Evolutionary conservation across 2,113 vertebrate genomes (phyloP), one percentile per base, ranked within the genome.

Genomic region (Chitala chitala): DNA sequence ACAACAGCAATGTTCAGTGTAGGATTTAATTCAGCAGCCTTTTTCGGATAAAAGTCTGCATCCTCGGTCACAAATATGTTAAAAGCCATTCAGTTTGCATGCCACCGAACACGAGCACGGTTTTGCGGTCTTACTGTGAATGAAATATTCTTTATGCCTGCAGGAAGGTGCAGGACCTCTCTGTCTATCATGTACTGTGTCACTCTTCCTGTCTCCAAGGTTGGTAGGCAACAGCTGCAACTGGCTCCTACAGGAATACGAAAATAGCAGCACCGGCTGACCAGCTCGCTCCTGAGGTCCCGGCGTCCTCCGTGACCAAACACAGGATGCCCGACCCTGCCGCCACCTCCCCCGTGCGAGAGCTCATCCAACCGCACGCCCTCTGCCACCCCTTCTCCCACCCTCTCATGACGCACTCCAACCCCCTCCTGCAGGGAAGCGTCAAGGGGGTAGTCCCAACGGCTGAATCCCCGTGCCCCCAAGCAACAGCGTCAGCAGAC

Each of bases 221-320:
- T 82, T 80, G 77, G 80, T 72, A 72, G 44, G 75, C 56, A 69
- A 74, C 69, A 58, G 38, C 64, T 69, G 81, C 86, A 86, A 85
- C 81, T 82, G 72, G 80, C 61, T 69, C 44, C 75, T 77, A 84
- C 86, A 86, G 82, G 82, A 82, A 83, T 79, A 59, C 77, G 64
- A 78, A 74, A 82, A 79, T 84, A 84, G 85, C 83, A 88, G 48
- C 10, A 24, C 69, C 36, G 50, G 36, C 50, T 36, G 63, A 17
- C 69, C 44, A 24, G 83, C 84, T 83, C 75, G 64, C 80, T 82
- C 82, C 79, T 81, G 81, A 86, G 83, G 86, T 87, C 77, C 78
- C 82, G 77, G 76, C 48, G 63, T 75, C 86, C 83, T 74, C 69
- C 63, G 79, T 82, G 84, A 82, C 63, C 74, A 79, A 69, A 74